Conservation (phyloP, 2,113 vertebrate genomes). For the Chaetura pelagica region DNA sequence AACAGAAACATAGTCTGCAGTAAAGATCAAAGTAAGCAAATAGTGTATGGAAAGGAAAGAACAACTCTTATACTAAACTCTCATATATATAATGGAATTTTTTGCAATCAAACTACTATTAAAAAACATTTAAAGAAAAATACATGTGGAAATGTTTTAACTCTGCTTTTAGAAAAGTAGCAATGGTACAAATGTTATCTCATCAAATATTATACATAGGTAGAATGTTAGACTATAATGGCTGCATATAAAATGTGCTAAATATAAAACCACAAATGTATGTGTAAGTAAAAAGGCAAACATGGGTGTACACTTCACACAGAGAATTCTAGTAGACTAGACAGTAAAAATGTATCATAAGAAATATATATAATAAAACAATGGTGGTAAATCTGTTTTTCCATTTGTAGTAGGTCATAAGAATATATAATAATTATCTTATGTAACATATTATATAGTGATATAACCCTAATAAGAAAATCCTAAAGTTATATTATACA, state of each 20-base stretch:
- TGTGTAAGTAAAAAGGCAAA: neutral
- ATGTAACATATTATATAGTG: no score
- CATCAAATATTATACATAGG: neutral
- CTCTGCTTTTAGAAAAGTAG: neutral
- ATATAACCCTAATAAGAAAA: neutral
- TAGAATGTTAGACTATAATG: neutral
- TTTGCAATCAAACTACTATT: neutral
- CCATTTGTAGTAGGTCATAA: neutral
- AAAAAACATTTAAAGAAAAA: neutral
- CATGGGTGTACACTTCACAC: neutral
- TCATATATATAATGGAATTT: neutral
- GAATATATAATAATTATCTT: no score
- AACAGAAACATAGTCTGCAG: neutral
- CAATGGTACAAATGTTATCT: neutral
- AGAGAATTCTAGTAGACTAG: neutral
- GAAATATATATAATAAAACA: neutral
- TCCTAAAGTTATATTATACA: no score
- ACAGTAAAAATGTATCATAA: neutral
- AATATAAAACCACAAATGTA: neutral
- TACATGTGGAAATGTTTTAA: neutral
- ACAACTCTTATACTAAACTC: neutral
- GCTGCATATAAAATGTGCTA: neutral
- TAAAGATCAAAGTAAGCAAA: neutral
- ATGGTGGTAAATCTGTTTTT: neutral
- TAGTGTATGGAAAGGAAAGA: neutral